These are phyloP conservation scores for Thymelicus acteon DNA, from an alignment of 2,888 invertebrate species.

Conservation along the genomic window DNA sequence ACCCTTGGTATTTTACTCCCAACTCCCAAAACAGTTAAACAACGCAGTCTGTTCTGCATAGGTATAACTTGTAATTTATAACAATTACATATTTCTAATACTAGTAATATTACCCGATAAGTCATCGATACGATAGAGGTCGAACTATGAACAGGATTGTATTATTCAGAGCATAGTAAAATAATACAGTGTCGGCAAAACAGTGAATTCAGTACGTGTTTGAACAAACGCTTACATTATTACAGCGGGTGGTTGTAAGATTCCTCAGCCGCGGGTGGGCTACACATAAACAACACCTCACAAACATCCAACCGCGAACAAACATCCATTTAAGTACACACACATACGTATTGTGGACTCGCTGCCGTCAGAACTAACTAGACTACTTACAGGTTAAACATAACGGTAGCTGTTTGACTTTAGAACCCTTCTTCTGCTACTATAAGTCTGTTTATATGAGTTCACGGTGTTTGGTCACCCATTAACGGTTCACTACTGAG, in stretches of 20 bases:
- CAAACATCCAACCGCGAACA: conserved; percentile 3
- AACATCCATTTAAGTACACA: conserved; percentile 6
- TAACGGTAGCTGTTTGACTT: not conserved
- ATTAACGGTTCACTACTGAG: too few species aligned
- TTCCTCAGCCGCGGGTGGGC: conserved; percentile 2
- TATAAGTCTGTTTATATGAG: too few species aligned
- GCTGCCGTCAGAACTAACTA: not conserved
- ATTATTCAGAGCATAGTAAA: not conserved
- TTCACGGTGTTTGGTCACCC: too few species aligned
- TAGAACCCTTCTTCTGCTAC: too few species aligned
- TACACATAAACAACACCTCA: conserved; percentile 6
- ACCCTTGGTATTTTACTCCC: too few species aligned
- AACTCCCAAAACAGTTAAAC: too few species aligned
- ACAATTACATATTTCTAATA: too few species aligned
- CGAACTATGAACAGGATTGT: not conserved
- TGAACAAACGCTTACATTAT: conserved; percentile 7
- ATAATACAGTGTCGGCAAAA: not conserved
- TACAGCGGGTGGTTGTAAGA: not conserved
- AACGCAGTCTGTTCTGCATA: too few species aligned
- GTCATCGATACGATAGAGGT: not conserved
- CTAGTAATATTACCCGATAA: not conserved
- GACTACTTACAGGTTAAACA: not conserved
- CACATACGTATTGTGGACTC: not conserved
- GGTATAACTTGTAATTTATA: too few species aligned
- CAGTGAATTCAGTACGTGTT: conserved; percentile 2